Conservation (phyloP, 23 tunicate genomes). For the Trididemnum clinides region DNA sequence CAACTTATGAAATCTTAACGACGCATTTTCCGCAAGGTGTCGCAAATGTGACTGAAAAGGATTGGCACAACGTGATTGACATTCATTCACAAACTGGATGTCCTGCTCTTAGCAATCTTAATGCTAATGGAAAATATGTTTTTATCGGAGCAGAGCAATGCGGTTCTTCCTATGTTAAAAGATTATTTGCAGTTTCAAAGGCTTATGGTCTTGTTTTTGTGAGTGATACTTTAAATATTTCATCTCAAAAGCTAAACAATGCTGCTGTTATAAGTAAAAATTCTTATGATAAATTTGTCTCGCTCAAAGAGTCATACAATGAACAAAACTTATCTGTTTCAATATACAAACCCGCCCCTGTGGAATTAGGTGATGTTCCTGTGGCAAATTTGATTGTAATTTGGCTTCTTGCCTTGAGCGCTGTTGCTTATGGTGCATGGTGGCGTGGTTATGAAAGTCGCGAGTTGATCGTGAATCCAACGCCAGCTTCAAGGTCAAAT, state of each 20-base stretch:
- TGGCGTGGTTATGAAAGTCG: slow-evolving; percentile 29
- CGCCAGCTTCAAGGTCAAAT: background rate
- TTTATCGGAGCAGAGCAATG: slow-evolving; percentile 74
- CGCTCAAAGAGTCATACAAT: background rate
- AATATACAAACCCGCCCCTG: slow-evolving; percentile 18
- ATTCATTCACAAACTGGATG: slow-evolving; percentile 69
- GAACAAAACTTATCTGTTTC: slow-evolving; percentile 18
- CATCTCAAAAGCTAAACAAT: slow-evolving; percentile 40
- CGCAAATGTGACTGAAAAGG: no score
- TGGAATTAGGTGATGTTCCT: slow-evolving; percentile 3
- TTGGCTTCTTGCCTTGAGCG: slow-evolving; percentile 69
- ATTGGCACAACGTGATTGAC: slow-evolving; percentile 38
- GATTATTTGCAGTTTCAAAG: slow-evolving; percentile 36
- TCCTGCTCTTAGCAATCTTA: background rate
- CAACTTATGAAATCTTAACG: no score
- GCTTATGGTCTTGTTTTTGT: slow-evolving; percentile 66
- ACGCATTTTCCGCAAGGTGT: no score
- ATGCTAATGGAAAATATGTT: slow-evolving; percentile 33
- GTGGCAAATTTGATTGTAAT: slow-evolving; percentile 47
- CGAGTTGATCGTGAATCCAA: background rate
- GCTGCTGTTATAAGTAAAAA: slow-evolving; percentile 51
- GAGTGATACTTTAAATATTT: slow-evolving; percentile 5
- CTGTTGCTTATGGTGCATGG: slow-evolving; percentile 82
- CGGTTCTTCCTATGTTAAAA: slow-evolving; percentile 55
- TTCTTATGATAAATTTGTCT: slow-evolving; percentile 10